Conservation (phyloP, 30 jellyfish, hydroid and myxozoan genomes). For the Aurelia sp. region DNA sequence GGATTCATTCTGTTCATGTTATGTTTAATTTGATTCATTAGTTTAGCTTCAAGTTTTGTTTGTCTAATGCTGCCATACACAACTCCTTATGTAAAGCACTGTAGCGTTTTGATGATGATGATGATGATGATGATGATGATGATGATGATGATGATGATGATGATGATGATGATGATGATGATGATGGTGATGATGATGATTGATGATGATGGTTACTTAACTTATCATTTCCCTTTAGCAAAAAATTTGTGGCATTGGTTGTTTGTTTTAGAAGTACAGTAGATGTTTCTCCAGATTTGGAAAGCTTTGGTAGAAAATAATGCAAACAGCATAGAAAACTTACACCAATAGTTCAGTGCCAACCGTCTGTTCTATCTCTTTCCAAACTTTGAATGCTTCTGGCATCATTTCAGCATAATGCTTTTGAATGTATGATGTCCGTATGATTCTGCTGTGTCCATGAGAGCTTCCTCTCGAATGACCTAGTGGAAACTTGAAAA, state of each 20-base stretch:
- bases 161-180: no score
- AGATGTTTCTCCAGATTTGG: neutral
- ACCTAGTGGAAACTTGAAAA: constrained; percentile 82
- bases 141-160: no score
- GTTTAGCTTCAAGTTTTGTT: neutral
- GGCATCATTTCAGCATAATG: constrained; percentile 70
- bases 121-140: no score
- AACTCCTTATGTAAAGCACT: no score
- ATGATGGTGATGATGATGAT: no score
- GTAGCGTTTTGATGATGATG: no score
- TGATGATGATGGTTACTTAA: no score
- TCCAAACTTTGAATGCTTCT: constrained; percentile 73
- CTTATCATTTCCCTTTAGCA: no score
- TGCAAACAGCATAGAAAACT: constrained; percentile 11
- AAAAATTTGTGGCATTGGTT: no score
- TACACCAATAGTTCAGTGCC: constrained; percentile 55
- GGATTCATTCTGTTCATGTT: no score
- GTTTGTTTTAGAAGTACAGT: neutral
- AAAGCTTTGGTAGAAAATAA: neutral
- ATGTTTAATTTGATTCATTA: no score
- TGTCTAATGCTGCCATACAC: no score
- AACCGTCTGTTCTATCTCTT: constrained; percentile 31
- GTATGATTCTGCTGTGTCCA: constrained; percentile 84
- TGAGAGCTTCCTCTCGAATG: constrained; percentile 93
- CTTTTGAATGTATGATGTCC: constrained; percentile 52